These are phyloP conservation scores for Cyclopterus lumpus DNA, from an alignment of 2,797 vertebrate genomes.

Conservation along the genomic window DNA sequence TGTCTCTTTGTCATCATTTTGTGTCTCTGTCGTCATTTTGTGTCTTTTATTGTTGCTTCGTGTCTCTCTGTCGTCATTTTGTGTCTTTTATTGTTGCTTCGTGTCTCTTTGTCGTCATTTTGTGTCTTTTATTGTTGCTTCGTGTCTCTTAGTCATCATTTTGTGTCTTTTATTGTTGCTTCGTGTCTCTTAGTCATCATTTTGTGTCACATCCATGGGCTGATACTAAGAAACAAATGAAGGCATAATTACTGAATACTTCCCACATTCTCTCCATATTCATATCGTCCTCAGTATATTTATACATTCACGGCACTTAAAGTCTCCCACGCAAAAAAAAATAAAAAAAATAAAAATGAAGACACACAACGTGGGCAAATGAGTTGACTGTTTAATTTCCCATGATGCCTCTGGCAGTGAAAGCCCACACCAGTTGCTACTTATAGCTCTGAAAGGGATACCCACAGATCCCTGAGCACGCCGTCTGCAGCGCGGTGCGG, in stretches of 20 bases:
- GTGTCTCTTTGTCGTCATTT: too few species aligned
- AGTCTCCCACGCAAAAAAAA: slow-evolving; percentile 1
- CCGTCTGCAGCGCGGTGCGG: slow-evolving; percentile 76
- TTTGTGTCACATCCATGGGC: neutral
- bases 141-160: neutral
- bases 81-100: too few species aligned
- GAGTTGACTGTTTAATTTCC: slow-evolving; percentile 66
- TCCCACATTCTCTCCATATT: neutral
- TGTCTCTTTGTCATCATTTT: too few species aligned
- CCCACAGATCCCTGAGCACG: slow-evolving; percentile 56
- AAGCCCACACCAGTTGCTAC: slow-evolving; percentile 84
- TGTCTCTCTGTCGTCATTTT: neutral
- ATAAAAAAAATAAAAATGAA: neutral
- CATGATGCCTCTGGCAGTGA: slow-evolving; percentile 74
- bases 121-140: too few species aligned
- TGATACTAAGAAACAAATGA: neutral
- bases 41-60: too few species aligned
- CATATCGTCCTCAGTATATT: neutral
- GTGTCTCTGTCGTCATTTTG: too few species aligned
- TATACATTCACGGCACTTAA: neutral
- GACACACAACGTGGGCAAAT: slow-evolving; percentile 45
- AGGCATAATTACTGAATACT: neutral
- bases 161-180: neutral
- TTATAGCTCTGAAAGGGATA: slow-evolving; percentile 85
- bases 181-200: neutral